phyloP scores from a whole-genome alignment of 1,140 invertebrate species.

The Hormaphis cornu region DNA sequence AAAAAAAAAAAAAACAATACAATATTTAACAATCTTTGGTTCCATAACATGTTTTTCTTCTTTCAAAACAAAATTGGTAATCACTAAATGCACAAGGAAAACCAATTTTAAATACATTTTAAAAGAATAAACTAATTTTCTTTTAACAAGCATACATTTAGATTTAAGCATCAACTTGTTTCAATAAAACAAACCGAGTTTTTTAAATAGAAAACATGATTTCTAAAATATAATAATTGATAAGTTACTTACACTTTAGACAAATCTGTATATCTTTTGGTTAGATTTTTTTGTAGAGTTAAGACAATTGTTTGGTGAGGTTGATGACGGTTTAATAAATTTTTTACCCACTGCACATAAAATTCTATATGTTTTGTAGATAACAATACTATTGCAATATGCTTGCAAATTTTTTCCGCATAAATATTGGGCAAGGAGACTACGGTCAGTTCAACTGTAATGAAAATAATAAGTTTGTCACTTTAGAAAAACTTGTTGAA shows the following conservation, averaged over 20 bases:
- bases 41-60: too few relatives aligned
- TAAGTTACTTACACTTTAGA: constrained; percentile 82
- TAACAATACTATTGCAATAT: constrained; percentile 62
- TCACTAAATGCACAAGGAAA: too few relatives aligned
- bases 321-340: constrained; percentile 47
- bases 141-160: too few relatives aligned
- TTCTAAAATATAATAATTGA: too few relatives aligned
- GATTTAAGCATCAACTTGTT: too few relatives aligned
- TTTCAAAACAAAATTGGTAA: too few relatives aligned
- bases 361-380: constrained; percentile 74
- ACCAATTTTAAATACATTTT: too few relatives aligned
- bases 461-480: constrained; percentile 32
- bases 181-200: too few relatives aligned
- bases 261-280: constrained; percentile 67
- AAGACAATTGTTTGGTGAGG: constrained; percentile 55
- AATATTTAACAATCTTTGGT: too few relatives aligned
- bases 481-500: neutral
- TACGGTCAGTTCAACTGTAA: constrained; percentile 68
- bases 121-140: too few relatives aligned
- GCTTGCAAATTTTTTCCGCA: constrained; percentile 59
- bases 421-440: constrained; percentile 61
- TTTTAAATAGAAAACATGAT: too few relatives aligned
- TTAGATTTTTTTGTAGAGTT: constrained; percentile 68
- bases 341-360: constrained; percentile 70
- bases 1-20: constrained; percentile 36